These are phyloP conservation scores for Piaya cayana DNA, from an alignment of 2,113 vertebrate genomes.

Conservation along the genomic window DNA sequence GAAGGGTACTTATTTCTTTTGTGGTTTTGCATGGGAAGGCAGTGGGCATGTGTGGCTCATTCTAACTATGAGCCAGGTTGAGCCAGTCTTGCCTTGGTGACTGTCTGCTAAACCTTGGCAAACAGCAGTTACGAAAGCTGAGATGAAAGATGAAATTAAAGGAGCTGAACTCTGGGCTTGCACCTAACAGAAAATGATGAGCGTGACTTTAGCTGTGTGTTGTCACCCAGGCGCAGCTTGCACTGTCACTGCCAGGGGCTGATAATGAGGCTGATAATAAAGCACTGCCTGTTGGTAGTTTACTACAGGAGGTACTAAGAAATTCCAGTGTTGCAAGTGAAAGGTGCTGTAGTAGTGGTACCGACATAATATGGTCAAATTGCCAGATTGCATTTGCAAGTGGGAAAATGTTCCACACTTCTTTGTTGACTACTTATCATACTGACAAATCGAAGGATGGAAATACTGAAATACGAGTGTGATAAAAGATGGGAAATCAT, in stretches of 20 bases:
- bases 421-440: background rate
- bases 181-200: background rate
- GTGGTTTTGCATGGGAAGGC: background rate
- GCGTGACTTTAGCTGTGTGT: background rate
- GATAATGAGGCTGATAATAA: too few species aligned
- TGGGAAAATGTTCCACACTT: background rate
- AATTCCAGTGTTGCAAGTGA: background rate
- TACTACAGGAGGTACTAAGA: background rate
- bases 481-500: background rate
- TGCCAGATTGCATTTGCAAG: background rate
- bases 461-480: background rate
- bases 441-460: background rate
- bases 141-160: background rate
- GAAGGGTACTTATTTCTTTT: background rate
- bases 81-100: background rate
- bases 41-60: background rate
- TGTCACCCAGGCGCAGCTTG: background rate
- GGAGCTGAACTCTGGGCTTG: background rate
- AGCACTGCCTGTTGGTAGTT: background rate
- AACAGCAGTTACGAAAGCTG: background rate
- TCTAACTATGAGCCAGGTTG: background rate
- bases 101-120: background rate
- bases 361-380: background rate
- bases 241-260: background rate
- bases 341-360: background rate